These are phyloP conservation scores for Salticus scenicus DNA, from an alignment of 2,888 invertebrate species.

Conservation along the genomic window DNA sequence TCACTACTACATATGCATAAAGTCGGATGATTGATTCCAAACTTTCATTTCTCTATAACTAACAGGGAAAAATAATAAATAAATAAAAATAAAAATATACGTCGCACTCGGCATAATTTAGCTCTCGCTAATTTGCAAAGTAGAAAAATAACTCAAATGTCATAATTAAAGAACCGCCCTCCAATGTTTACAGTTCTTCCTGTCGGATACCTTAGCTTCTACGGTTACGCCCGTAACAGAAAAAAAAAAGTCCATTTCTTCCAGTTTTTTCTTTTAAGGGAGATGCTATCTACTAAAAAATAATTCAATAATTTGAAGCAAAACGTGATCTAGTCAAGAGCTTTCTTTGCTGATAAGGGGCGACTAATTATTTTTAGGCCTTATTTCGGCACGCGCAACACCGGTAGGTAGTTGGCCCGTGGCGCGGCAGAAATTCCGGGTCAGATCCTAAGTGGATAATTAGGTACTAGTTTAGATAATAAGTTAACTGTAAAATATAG, in stretches of 20 bases:
- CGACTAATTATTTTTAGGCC: not conserved
- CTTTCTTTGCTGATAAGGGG: not conserved
- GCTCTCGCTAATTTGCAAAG: not conserved
- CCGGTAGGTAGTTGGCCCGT: constrained; percentile 1
- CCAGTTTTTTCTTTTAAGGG: not conserved
- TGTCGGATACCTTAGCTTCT: constrained; percentile 16
- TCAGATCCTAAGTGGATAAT: not conserved
- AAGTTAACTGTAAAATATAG: not conserved
- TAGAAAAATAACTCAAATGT: constrained; percentile 55
- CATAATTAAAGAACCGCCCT: constrained; percentile 54
- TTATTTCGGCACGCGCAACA: not conserved
- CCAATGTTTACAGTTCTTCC: constrained; percentile 44
- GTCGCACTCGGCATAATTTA: not conserved
- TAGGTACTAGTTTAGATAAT: not conserved
- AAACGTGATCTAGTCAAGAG: not conserved
- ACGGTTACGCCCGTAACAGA: not conserved
- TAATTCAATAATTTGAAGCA: not conserved
- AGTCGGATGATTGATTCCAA: too few relatives aligned
- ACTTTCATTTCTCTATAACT: too few relatives aligned
- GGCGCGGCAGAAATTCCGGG: not conserved
- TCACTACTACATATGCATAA: too few relatives aligned
- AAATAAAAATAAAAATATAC: too few relatives aligned
- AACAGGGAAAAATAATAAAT: too few relatives aligned
- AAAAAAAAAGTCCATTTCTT: not conserved
- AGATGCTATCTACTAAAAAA: not conserved